Evolutionary conservation across 2,888 invertebrate species (phyloP), one percentile per base, ranked within the genome.

Genomic region (Apamea anceps): DNA sequence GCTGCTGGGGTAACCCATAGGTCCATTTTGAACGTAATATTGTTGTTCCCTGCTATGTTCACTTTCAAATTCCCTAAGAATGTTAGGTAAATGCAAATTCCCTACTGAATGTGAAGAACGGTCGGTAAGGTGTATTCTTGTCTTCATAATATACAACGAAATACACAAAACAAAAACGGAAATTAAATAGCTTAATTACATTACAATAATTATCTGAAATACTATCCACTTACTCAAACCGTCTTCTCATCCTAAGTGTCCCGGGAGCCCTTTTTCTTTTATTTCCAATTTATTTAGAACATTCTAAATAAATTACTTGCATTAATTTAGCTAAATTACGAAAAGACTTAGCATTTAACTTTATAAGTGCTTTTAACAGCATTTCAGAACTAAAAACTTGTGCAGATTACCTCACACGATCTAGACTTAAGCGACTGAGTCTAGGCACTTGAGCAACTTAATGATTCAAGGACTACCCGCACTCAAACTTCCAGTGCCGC

Each of bases 401-500:
- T 78, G 37, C 45, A 75, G 54, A 72, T 75, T 78, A 68, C 72
- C 32, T 72, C 67, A 75, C 42, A 75, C 65, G 74, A 82, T 75
- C 74, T 72, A 78, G 72, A 72, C 70, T 72, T 72, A 75, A 80
- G 75, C 28, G 51, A 57, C 84, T 75, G 70, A 83, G 79, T 84
- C 82, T 77, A 75, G 83, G 62, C 63, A 76, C 79, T 85, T 76
- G 57, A 79, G 66, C 45, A 85, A 76, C 75, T 85, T 79, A 85
- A 85, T 85, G 80, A 86, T 86, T 86, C 76, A 86, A 85, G 72
- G 62, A 79, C 79, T 79, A 73, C 85, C 71, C 73, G 48, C 73
- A 76, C 84, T 84, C 76, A 75, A 85, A 84, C 75, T 86, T 84
- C 71, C 48, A 84, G 63, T 72, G 79, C 73, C 65, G 67, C 71